These are phyloP conservation scores for Oppia nitens DNA, from an alignment of 1,140 invertebrate species.

Conservation along the genomic window DNA sequence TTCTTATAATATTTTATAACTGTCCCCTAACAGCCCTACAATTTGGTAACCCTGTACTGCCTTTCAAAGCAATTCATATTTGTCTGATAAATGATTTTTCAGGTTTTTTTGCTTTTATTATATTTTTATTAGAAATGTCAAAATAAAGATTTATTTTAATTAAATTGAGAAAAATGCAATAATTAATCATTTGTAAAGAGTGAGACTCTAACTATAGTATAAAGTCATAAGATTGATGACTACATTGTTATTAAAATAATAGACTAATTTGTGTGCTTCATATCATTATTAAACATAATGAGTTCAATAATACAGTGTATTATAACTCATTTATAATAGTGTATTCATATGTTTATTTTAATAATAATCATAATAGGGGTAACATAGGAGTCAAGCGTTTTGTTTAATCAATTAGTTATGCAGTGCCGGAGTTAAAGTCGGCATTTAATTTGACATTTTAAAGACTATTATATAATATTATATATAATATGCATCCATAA, in stretches of 20 bases:
- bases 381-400: background rate
- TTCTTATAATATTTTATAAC: too few relatives aligned
- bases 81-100: background rate
- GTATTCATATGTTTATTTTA: too few relatives aligned
- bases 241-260: background rate
- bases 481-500: background rate
- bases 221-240: too few relatives aligned
- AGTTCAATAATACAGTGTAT: background rate
- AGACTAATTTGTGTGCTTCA: background rate
- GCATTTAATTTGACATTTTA: background rate
- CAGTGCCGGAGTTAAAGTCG: background rate
- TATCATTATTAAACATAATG: background rate
- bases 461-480: background rate
- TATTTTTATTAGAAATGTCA: background rate
- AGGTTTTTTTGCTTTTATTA: background rate
- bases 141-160: background rate
- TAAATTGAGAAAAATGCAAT: background rate
- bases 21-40: too few relatives aligned
- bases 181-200: background rate
- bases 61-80: background rate
- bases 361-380: background rate
- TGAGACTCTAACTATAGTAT: too few relatives aligned
- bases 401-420: background rate
- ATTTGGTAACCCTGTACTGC: background rate
- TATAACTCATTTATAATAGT: too few relatives aligned